phyloP scores from a whole-genome alignment of 2,113 vertebrate species.

The Panurus biarmicus region DNA sequence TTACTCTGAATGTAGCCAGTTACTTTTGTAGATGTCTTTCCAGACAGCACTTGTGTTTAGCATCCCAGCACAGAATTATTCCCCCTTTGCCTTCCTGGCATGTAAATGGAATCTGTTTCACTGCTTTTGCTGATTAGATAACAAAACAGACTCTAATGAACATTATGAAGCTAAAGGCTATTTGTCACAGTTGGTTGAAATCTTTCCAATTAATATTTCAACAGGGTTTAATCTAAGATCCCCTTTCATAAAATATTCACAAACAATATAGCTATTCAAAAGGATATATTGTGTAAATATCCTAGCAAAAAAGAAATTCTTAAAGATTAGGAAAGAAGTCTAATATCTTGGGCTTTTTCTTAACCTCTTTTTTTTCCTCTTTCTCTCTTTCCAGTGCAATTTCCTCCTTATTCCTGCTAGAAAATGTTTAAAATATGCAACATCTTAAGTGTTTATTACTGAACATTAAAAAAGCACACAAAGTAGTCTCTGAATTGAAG shows the following conservation, averaged over 20 bases:
- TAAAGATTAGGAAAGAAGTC: neutral
- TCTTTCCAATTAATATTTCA: slow-evolving; percentile 32
- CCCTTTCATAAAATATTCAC: neutral
- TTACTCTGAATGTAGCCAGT: neutral
- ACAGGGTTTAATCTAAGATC: neutral
- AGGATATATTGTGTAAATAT: neutral
- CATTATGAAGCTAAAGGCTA: neutral
- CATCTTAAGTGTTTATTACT: neutral
- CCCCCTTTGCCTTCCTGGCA: neutral
- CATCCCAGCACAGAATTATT: neutral
- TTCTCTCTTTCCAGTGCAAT: neutral
- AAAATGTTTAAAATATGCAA: neutral
- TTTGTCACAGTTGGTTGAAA: neutral
- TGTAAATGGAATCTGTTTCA: neutral
- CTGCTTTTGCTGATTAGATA: slow-evolving; percentile 9
- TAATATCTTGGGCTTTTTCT: neutral
- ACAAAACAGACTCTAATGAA: neutral
- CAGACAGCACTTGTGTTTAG: neutral
- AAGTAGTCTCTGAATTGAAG: neutral
- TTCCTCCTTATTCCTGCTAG: neutral
- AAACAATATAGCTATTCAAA: neutral
- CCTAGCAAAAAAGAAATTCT: neutral
- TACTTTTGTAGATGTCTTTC: neutral
- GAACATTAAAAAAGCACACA: neutral
- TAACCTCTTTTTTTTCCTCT: neutral